Percentiles rank a stretch among this genome's conserved stretches.
Evolutionary conservation across 2,888 invertebrate species (phyloP).

Genomic region (Ellobium chinense): DNA sequence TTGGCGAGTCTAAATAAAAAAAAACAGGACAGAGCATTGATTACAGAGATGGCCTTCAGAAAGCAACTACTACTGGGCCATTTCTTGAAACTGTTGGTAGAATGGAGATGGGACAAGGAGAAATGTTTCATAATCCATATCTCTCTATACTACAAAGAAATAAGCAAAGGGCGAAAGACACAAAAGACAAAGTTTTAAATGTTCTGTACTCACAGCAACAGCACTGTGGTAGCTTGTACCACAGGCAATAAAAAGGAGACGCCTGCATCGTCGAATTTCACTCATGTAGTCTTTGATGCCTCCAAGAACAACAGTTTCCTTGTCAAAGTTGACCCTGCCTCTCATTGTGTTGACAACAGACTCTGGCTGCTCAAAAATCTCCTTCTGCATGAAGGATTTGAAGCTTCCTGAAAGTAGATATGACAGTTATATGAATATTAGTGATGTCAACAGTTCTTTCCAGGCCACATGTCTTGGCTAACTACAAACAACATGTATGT

Average conservation of each 20-base stretch:
- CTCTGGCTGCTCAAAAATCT: slow-evolving; percentile 99
- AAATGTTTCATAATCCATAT: background rate
- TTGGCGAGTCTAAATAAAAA: slow-evolving; percentile 85
- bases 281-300: slow-evolving; percentile 99
- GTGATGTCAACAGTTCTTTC: background rate
- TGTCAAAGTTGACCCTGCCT: slow-evolving; percentile 95
- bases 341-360: slow-evolving; percentile 99
- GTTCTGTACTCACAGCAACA: slow-evolving; percentile 88
- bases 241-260: slow-evolving; percentile 98
- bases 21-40: too few relatives aligned
- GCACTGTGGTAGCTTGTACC: slow-evolving; percentile 99
- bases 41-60: too few relatives aligned
- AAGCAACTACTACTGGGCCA: too few relatives aligned
- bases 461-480: background rate
- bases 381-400: slow-evolving; percentile 99
- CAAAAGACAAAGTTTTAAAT: background rate
- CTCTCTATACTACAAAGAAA: background rate
- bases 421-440: too few relatives aligned
- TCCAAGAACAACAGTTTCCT: slow-evolving; percentile 91
- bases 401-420: slow-evolving; percentile 85
- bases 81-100: too few relatives aligned
- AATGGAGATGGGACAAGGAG: background rate
- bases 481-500: background rate
- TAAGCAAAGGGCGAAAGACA: background rate
- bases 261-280: slow-evolving; percentile 97